Base-by-base conservation (phyloP, 2,797 vertebrate species). In the Morus bassanus region DNA sequence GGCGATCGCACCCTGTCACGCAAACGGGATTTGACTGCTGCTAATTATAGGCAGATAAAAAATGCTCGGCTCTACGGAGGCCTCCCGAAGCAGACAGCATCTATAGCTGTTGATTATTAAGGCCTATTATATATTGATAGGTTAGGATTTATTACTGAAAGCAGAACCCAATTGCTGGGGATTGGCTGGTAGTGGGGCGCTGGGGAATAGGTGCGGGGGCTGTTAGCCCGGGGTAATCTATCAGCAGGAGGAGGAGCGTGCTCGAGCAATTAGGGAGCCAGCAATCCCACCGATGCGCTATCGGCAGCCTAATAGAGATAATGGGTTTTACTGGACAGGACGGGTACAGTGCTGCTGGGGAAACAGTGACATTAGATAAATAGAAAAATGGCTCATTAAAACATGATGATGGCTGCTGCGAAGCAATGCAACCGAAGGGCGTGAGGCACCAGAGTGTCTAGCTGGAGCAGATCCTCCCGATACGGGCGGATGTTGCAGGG, bases 241-340 rank as follows among this genome's bases (percentile, higher is more conserved):
- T 98, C 98, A 98, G 98, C 67, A 81, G 96, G 96, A 97, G 97
- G 96, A 97, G 96, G 96, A 98, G 96, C 94, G 85, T 91, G 95
- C 98, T 98, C 88, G 95, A 96, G 98, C 98, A 98, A 98, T 98
- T 98, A 98, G 98, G 91, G 96, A 98, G 98, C 97, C 98, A 98
- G 98, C 98, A 98, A 97, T 98, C 98, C 97, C 96, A 75, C 96
- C 97, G 98, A 98, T 98, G 97, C 95, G 97, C 97, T 98, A 98
- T 98, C 97, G 98, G 98, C 98, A 98, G 97, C 94, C 97, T 98
- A 98, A 98, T 98, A 98, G 98, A 97, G 96, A 98, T 98, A 98
- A 98, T 98, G 98, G 98, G 96, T 97, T 98, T 98, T 98, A 95
- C 97, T 98, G 98, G 98, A 95, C 97, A 98, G 97, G 96, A 90